A percentile compares a stretch with the other conserved stretches of the same genome.
These are phyloP conservation scores for Podabrus alpinus DNA, from an alignment of 2,888 invertebrate species.

Conservation along the genomic window DNA sequence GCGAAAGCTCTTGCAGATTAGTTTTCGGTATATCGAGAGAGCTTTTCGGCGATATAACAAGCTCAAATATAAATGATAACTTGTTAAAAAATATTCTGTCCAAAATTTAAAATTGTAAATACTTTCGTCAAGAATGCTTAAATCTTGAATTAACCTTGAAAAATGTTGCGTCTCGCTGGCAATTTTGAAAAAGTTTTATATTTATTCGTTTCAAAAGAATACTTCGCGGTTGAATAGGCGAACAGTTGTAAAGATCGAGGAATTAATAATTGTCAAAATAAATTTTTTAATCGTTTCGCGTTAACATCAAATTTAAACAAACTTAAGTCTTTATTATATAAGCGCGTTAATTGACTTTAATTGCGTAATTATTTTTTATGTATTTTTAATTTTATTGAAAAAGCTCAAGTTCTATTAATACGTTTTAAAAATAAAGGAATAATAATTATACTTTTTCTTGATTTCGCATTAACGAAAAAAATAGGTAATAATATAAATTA, in stretches of 20 bases:
- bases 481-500: too few relatives aligned
- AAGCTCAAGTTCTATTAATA: not conserved
- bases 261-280: not conserved
- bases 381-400: not conserved
- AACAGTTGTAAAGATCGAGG: not conserved
- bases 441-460: not conserved
- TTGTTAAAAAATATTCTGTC: not conserved
- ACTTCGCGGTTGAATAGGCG: not conserved
- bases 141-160: not conserved
- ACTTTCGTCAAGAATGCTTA: not conserved
- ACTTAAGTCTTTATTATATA: not conserved
- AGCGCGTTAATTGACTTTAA: not conserved
- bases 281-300: not conserved
- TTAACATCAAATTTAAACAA: not conserved
- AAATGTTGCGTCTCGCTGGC: not conserved
- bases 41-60: not conserved
- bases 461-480: not conserved
- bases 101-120: not conserved
- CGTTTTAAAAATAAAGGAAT: not conserved
- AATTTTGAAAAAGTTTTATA: too few relatives aligned
- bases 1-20: not conserved
- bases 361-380: not conserved
- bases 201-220: too few relatives aligned
- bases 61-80: not conserved
- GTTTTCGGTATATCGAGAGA: not conserved